These are phyloP conservation scores for Dendrocopos noguchii DNA, from an alignment of 2,113 vertebrate species.

Conservation along the genomic window DNA sequence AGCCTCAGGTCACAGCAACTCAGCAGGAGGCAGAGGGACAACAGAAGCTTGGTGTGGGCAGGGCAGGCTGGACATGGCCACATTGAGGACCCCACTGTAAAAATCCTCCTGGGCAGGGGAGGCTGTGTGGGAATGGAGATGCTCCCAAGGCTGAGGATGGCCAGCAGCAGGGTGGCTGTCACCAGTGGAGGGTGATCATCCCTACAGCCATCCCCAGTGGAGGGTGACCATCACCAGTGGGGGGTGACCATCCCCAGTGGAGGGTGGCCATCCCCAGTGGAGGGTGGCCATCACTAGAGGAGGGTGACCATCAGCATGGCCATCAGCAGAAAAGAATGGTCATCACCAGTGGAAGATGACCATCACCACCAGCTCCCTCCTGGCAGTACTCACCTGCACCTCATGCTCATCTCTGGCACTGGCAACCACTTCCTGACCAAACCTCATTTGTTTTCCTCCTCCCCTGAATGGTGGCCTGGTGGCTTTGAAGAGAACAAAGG, in stretches of 20 bases:
- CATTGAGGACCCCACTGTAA: background rate
- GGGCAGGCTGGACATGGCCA: accelerated
- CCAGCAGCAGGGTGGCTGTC: background rate
- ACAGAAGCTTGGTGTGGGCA: background rate
- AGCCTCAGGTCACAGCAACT: background rate
- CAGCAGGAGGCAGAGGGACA: background rate
- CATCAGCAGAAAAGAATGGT: background rate
- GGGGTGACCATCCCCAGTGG: background rate
- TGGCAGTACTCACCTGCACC: background rate
- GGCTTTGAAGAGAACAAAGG: background rate
- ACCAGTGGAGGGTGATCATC: no score
- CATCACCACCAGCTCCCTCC: background rate
- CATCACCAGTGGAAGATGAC: background rate
- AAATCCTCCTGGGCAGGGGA: background rate
- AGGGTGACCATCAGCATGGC: background rate
- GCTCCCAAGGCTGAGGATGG: background rate
- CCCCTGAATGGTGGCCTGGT: background rate
- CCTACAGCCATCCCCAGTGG: no score
- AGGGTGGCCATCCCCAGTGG: background rate
- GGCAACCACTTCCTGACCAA: background rate
- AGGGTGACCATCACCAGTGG: accelerated
- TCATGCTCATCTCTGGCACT: accelerated
- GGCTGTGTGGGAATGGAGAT: background rate
- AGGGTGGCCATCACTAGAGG: background rate
- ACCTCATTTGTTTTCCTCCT: background rate